Base-by-base conservation (phyloP, 1,140 invertebrate species). In the Solenopsis invicta region DNA sequence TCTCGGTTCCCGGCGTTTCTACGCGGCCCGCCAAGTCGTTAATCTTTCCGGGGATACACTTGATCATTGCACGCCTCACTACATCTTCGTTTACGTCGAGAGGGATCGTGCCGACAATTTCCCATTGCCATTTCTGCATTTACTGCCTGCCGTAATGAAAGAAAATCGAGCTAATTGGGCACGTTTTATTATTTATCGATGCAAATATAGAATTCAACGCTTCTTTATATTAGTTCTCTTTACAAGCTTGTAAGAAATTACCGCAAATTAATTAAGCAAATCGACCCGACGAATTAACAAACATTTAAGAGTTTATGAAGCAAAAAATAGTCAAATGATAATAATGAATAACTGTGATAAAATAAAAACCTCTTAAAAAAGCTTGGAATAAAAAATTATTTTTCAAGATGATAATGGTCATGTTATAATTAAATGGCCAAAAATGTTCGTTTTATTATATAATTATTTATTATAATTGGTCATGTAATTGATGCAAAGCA, bases 41-140 rank as follows among this genome's bases (percentile, higher is more conserved):
- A 90, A 90, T 90, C 89, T 90, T 90, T 90, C 71, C 74, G 48
- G 71, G 85, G 89, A 90, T 90, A 90, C 81, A 90, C 88, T 90
- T 90, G 89, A 90, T 90, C 89, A 90, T 90, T 90, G 89, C 89
- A 90, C 86, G 86, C 89, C 89, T 89, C 89, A 90, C 89, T 90
- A 89, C 78, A 64, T 90, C 89, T 90, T 89, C 89, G 88, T 90
- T 90, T 90, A 90, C 59, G 89, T 90, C 89, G 86, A 90, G 67
- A 59, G 76, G 74, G 76, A 90, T 90, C 85, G 86, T 76, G 88
- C 86, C 89, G 89, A 90, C 89, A 86, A 90, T 90, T 90, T 90
- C 86, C 76, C 89, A 81, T 90, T 88, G 84, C 81, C 78, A 80
- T 87, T 78, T 90, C 88, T 87, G 88, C 89, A 81, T 84, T 84